Evolutionary conservation across 2,797 vertebrate species (phyloP).

Genomic region (Xyrichtys novacula): DNA sequence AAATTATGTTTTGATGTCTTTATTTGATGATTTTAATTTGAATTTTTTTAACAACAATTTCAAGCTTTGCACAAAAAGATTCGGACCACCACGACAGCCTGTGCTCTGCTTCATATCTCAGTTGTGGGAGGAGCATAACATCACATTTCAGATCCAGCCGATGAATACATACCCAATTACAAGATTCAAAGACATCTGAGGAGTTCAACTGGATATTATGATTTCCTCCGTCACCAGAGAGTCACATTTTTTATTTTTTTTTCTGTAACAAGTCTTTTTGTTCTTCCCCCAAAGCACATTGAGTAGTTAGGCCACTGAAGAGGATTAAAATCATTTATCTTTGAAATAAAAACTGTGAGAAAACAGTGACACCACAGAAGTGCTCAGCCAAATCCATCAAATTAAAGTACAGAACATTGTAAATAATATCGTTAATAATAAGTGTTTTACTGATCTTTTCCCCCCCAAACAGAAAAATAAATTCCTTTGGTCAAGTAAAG

Average conservation of each 20-base stretch:
- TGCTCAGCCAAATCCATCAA: slow-evolving; percentile 76
- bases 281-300: slow-evolving; percentile 61
- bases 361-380: slow-evolving; percentile 75
- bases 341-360: slow-evolving; percentile 69
- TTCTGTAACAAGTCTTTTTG: slow-evolving; percentile 31
- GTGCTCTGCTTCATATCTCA: slow-evolving; percentile 74
- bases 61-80: slow-evolving; percentile 84
- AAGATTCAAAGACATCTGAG: slow-evolving; percentile 71
- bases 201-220: slow-evolving; percentile 70
- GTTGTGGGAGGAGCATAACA: slow-evolving; percentile 73
- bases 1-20: slow-evolving; percentile 47
- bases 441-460: slow-evolving; percentile 65
- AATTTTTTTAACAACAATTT: slow-evolving; percentile 82
- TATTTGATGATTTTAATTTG: slow-evolving; percentile 76
- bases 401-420: slow-evolving; percentile 72
- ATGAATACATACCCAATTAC: slow-evolving; percentile 69
- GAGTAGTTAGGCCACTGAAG: slow-evolving; percentile 66
- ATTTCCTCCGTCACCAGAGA: slow-evolving; percentile 59
- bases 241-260: slow-evolving; percentile 40
- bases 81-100: slow-evolving; percentile 80
- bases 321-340: slow-evolving; percentile 58
- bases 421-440: slow-evolving; percentile 80
- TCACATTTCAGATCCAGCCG: slow-evolving; percentile 80
- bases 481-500: slow-evolving; percentile 89
- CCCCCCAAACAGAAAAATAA: slow-evolving; percentile 81